phyloP scores from a whole-genome alignment of 1,140 invertebrate species.

The Trichonephila inaurata region DNA sequence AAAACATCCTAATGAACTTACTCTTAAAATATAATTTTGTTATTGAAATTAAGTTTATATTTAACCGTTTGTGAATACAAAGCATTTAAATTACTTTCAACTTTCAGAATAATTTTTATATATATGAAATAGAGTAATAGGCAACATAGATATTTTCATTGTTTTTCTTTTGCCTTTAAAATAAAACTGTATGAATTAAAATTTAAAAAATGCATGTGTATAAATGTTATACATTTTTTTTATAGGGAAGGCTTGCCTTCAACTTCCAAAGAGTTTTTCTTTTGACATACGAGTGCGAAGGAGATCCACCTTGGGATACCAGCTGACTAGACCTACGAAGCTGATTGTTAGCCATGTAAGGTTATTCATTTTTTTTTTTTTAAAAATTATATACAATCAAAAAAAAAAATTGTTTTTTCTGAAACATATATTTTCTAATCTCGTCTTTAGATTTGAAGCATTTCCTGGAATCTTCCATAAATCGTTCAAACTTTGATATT shows the following conservation, averaged over 20 bases:
- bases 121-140: too few relatives aligned
- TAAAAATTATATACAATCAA: neutral
- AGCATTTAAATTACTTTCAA: too few relatives aligned
- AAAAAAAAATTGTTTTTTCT: too few relatives aligned
- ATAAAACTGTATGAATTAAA: too few relatives aligned
- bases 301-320: conserved; percentile 76
- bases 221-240: neutral
- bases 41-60: too few relatives aligned
- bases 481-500: conserved; percentile 28
- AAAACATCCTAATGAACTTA: too few relatives aligned
- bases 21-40: too few relatives aligned
- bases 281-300: conserved; percentile 74
- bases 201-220: neutral
- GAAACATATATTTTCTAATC: neutral
- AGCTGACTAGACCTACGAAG: conserved; percentile 73
- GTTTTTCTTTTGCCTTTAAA: too few relatives aligned
- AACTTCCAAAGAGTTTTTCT: conserved; percentile 59
- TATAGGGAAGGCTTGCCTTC: conserved; percentile 75
- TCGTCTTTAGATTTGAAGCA: conserved; percentile 61
- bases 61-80: too few relatives aligned
- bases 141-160: too few relatives aligned
- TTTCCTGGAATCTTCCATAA: conserved; percentile 76
- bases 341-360: conserved; percentile 64
- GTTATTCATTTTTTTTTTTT: too few relatives aligned
- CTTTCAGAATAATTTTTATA: too few relatives aligned